Conservation (phyloP, 2,888 invertebrate genomes). For the Parochlus steinenii region DNA sequence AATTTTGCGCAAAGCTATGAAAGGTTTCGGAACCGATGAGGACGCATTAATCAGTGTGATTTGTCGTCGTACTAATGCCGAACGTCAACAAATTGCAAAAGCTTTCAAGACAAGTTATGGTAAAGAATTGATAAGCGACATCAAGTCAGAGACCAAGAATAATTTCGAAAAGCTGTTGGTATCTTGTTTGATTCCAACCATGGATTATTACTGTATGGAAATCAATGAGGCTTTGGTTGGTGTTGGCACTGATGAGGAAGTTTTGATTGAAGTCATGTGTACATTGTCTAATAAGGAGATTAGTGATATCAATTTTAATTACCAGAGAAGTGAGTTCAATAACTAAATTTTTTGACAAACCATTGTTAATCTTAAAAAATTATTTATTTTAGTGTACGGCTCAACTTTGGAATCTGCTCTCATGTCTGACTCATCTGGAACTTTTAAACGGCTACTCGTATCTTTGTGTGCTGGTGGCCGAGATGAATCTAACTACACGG, state of each 20-base stretch:
- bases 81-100: constrained; percentile 63
- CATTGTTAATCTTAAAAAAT: constrained; percentile 10
- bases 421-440: constrained; percentile 76
- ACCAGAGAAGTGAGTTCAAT: constrained; percentile 49
- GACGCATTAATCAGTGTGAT: constrained; percentile 73
- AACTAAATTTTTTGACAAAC: background rate
- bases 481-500: constrained; percentile 50
- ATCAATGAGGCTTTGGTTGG: constrained; percentile 71
- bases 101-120: constrained; percentile 30
- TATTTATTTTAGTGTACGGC: constrained; percentile 50
- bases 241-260: constrained; percentile 69
- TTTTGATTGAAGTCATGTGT: constrained; percentile 76
- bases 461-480: constrained; percentile 56
- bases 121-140: constrained; percentile 59
- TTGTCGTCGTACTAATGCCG: constrained; percentile 64
- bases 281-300: constrained; percentile 76
- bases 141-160: constrained; percentile 78
- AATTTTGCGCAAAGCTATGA: constrained; percentile 75
- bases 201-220: constrained; percentile 70
- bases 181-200: constrained; percentile 69
- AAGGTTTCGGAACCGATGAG: constrained; percentile 88
- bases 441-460: constrained; percentile 76
- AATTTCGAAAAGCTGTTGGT: constrained; percentile 71
- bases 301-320: constrained; percentile 58
- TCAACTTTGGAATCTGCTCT: constrained; percentile 67